Evolutionary conservation across 2,888 invertebrate species (phyloP).

Genomic region (Lasioglossum pauxillum): DNA sequence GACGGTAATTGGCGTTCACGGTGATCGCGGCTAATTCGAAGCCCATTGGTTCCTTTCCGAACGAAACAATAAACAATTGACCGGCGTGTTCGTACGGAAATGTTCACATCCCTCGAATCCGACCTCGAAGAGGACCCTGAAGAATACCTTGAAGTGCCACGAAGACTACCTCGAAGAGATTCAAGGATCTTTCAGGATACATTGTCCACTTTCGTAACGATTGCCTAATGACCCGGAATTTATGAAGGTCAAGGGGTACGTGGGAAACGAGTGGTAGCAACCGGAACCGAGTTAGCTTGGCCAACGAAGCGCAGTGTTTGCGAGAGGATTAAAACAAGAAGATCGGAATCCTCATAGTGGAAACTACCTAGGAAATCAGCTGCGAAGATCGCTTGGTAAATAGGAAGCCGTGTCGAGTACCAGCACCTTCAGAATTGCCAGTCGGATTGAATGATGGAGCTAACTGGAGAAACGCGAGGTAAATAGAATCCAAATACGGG

Average conservation of each 20-base stretch:
- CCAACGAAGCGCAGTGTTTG: background rate
- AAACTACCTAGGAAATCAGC: constrained; percentile 3
- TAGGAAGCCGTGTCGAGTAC: constrained; percentile 9
- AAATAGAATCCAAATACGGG: constrained; percentile 10
- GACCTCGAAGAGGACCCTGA: no score
- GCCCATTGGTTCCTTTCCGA: constrained; percentile 5
- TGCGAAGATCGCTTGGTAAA: constrained; percentile 5
- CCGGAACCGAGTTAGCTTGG: background rate
- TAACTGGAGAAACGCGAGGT: background rate
- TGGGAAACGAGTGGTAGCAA: constrained; percentile 1
- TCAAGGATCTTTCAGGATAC: background rate
- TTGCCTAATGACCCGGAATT: background rate
- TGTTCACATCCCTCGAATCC: no score
- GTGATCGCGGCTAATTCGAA: constrained; percentile 50
- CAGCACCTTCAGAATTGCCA: background rate
- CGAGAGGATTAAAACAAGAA: background rate
- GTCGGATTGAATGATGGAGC: background rate
- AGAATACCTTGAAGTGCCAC: no score
- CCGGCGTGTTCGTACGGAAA: background rate
- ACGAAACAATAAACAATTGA: background rate
- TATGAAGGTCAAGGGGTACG: background rate
- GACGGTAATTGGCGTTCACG: constrained; percentile 51
- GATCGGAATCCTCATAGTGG: background rate
- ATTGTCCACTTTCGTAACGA: background rate
- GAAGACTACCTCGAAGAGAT: background rate